Evolutionary conservation across 2,797 vertebrate species (phyloP), one percentile per base, ranked within the genome.

Genomic region (Champsocephalus gunnari): DNA sequence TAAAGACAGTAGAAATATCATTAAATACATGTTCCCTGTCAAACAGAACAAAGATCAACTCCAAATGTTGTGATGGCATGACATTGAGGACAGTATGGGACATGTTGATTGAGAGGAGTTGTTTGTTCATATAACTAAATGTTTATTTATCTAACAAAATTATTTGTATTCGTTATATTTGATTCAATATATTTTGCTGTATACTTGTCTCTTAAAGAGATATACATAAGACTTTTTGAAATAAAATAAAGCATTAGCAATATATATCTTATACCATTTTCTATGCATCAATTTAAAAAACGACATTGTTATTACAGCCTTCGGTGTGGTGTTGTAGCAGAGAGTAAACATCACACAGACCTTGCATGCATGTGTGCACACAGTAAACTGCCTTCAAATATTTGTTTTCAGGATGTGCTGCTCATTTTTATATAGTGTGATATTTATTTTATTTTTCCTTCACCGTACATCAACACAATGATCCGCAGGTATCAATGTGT

Each of bases 391-490:
- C 12, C 9, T 3, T 28, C 4, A 5, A 49, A 4, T 34, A 38
- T 1, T 11, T 43, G 45, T 43, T 47, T 66, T 17, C 9, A 12
- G 21, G 12, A 4, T 21, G 12, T 43, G 47, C 34, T n/a, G 34
- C 34, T 71, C 2, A 47, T 55, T 3, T 11, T 45, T 24, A 28
- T 3, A 14, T 13, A 21, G 10, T 51, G n/a, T 34, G 44, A 9
- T 59, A 21, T 34, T 49, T 19, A 16, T 64, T 3, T 17, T 44
- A 9, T 59, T 28, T 70, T 34, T 64, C 7, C 16, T 21, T 11
- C 12, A 16, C 24, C 3, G 1, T 12, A 32, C 49, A 12, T 1
- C 6, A 6, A 0, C 24, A 17, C 43, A 56, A 48, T 43, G 0
- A 28, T 34, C 10, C 58, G 24, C 38, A 1, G 28, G 28, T 28